Evolutionary conservation across 2,113 vertebrate genomes (phyloP), one percentile per base, ranked within the genome.

Genomic region (Lates calcarifer): DNA sequence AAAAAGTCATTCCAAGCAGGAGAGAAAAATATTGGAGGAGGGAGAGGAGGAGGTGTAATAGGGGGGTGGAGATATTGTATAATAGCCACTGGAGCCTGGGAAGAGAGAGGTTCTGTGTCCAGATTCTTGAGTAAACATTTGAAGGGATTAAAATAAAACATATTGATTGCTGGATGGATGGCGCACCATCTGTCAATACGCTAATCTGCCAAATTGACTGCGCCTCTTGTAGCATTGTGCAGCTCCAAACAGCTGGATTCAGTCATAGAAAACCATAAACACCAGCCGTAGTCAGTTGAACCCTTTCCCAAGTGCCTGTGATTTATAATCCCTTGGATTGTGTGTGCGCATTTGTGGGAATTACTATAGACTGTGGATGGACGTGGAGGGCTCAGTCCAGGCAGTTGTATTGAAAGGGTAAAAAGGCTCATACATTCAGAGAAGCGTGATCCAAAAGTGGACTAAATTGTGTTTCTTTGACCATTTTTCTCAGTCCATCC

Each of bases 181-280:
- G 83, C 43, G 35, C 63, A 11, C 56, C 73, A 82, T 88, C 82
- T 88, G 89, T 93, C 93, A 90, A 91, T 94, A 91, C 73, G 20
- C 70, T 89, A 91, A 94, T 95, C 90, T 92, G 87, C 86, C 72
- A 90, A 92, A 94, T 90, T 90, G 93, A 93, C 83, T 88, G 81
- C 55, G 47, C 78, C 82, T 89, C 89, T 68, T 37, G 6, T 61
- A 86, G 88, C 63, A 67, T 67, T 78, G 82, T 77, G 83, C 8
- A 17, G 69, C 81, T 90, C 72, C 75, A 74, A 89, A 92, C 92
- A 84, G 88, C 91, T 94, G 93, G 92, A 91, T 91, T 74, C 85
- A 91, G 87, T 94, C 92, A 87, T 39, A 82, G 87, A 83, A 85
- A 89, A 83, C 85, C 88, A 87, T 92, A 93, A 94, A 94, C 87